Evolutionary conservation across 2,797 vertebrate species (phyloP), one percentile per base, ranked within the genome.

Genomic region (Synanceia verrucosa): DNA sequence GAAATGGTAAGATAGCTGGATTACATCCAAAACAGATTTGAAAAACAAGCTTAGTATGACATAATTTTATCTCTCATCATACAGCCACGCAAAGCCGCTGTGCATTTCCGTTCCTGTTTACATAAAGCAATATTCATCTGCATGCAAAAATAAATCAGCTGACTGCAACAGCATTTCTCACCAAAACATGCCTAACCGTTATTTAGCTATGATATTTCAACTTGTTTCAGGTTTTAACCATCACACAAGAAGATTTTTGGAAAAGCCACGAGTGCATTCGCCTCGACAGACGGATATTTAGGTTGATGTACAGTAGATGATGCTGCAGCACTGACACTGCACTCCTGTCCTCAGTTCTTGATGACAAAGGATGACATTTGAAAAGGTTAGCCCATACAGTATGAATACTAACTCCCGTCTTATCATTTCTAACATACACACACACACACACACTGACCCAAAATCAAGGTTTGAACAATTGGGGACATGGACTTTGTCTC

Each of bases 311-410:
- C 5, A n/a, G 64, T 73, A 65, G 78, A 74, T 53, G 79, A 56
- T 62, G 53, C 11, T 57, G 70, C 58, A 28, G 47, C 3, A 28
- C 41, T 52, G 59, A 79, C 77, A 66, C 56, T 23, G 63, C 59
- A 78, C 61, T 78, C 47, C 53, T 41, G 18, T 34, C 48, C 73
- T 86, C 78, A 70, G 46, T 46, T 50, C 70, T 60, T 51, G 34
- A 79, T 11, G 46, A 82, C 76, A 88, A 84, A 86, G 77, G 69
- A 65, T 91, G 88, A 70, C 83, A 91, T 92, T 93, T 93, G 36
- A 26, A 92, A 92, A 93, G 88, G 84, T 86, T 85, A 89, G 64
- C 11, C 66, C 31, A 53, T 64, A 69, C 44, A 46, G 41, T 67
- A 64, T 79, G 68, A 76, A 83, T 68, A 69, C 74, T 61, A 61